Percentiles rank a stretch among this genome's conserved stretches.
Evolutionary conservation across 2,888 invertebrate species (phyloP).

Genomic region (Lycia hirtaria): DNA sequence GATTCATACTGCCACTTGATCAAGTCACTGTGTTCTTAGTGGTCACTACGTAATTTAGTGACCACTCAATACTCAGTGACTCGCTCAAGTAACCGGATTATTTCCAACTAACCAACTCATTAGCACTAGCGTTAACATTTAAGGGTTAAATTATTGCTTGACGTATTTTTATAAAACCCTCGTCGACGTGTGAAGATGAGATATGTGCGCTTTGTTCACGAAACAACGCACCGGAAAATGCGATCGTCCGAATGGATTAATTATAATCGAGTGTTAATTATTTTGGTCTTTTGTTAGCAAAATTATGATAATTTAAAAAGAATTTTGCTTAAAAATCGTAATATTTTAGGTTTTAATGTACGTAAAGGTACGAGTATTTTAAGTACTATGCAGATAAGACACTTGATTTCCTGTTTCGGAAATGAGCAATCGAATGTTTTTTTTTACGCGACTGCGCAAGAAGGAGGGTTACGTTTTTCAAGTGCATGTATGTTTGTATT

Average conservation of each 20-base stretch:
- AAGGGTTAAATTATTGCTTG: constrained; percentile 52
- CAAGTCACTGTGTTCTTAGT: no score
- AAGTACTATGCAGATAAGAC: no score
- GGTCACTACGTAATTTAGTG: no score
- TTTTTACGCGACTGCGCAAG: no score
- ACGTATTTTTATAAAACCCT: constrained; percentile 26
- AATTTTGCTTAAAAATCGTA: not conserved
- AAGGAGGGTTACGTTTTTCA: no score
- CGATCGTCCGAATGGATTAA: constrained; percentile 18
- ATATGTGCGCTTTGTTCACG: constrained; percentile 35
- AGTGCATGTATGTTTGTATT: no score
- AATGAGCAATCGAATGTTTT: no score
- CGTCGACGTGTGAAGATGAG: constrained; percentile 42
- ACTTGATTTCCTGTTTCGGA: no score
- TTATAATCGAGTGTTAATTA: constrained; percentile 25
- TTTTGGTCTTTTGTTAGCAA: constrained; percentile 1
- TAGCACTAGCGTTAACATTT: constrained; percentile 45
- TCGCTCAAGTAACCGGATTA: constrained; percentile 9
- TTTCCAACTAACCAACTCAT: constrained; percentile 47
- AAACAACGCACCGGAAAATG: constrained; percentile 32
- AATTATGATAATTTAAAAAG: constrained; percentile 15
- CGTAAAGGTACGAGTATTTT: no score
- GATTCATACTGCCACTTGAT: not conserved
- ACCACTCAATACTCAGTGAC: no score
- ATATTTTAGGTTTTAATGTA: no score